phyloP scores from a whole-genome alignment of 2,797 vertebrate species.

The Hirundo rustica region DNA sequence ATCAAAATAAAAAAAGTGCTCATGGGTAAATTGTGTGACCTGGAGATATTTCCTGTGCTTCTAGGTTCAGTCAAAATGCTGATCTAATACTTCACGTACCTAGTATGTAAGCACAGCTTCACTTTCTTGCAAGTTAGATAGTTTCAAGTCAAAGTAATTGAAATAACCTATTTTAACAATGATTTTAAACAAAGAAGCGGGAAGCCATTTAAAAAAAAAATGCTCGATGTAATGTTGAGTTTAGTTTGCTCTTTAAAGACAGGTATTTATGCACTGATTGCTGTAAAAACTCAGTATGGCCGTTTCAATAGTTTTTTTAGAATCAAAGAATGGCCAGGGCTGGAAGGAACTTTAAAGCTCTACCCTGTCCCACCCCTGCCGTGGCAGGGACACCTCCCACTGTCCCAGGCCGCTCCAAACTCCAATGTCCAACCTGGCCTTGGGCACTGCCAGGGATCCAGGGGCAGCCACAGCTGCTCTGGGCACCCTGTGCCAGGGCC shows the following conservation, averaged over 20 bases:
- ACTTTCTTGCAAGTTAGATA: background rate
- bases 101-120: background rate
- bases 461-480: background rate
- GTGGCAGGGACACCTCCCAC: background rate
- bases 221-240: accelerated
- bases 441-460: background rate
- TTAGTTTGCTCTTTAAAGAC: background rate
- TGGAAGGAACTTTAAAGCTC: background rate
- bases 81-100: background rate
- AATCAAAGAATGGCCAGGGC: background rate
- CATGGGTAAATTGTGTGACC: background rate
- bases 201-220: background rate
- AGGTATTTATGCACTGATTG: background rate
- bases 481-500: background rate
- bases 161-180: background rate
- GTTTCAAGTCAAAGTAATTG: background rate
- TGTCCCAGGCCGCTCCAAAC: accelerated
- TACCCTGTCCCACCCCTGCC: accelerated
- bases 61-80: background rate
- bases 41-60: background rate
- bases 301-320: background rate
- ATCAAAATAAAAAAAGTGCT: background rate
- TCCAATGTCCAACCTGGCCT: background rate
- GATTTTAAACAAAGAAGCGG: background rate
- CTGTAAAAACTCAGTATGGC: background rate